Evolutionary conservation across 2,113 vertebrate genomes (phyloP), one percentile per base, ranked within the genome.

Genomic region (Chamaetylas fuelleborni): DNA sequence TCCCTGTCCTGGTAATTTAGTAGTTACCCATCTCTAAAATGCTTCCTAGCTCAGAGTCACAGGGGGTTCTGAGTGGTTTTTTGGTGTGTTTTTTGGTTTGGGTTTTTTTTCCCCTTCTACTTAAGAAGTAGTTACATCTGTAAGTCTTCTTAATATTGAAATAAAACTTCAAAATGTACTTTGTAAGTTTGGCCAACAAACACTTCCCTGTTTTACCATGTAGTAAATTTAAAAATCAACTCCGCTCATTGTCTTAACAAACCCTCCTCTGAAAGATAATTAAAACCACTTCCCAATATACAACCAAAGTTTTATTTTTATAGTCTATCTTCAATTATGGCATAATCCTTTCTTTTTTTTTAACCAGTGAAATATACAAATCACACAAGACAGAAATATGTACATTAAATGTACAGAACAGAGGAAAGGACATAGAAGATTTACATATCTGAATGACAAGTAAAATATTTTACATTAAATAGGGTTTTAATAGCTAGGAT

Each of bases 381-480:
- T 98, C 98, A 98, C 97, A n/a, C 94, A 94, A 97, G 98, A 97
- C 92, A 97, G 97, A 98, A 98, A 98, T 98, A 98, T 98, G 98
- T 98, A 98, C 98, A 98, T 98, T 98, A 97, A 97, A 98, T 98
- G 98, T 98, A 98, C 97, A 98, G 97, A 97, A 98, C 86, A 98
- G 94, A 98, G 95, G 96, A 97, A 97, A 97, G 91, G 93, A 96
- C 95, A 98, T 91, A 98, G 95, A 97, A 97, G 98, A 98, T 98
- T 98, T 98, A 98, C 97, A 98, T 98, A 98, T 98, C 98, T 98
- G 97, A 97, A 98, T 97, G 97, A 98, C 92, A 98, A 83, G 97
- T 97, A 98, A 98, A 98, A 96, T 98, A 98, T 98, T 97, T 98
- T 98, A 98, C 98, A 98, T 98, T 98, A 98, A 98, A 98, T 98